Conservation (phyloP, 2,888 invertebrate genomes). For the Calameuta filiformis region DNA sequence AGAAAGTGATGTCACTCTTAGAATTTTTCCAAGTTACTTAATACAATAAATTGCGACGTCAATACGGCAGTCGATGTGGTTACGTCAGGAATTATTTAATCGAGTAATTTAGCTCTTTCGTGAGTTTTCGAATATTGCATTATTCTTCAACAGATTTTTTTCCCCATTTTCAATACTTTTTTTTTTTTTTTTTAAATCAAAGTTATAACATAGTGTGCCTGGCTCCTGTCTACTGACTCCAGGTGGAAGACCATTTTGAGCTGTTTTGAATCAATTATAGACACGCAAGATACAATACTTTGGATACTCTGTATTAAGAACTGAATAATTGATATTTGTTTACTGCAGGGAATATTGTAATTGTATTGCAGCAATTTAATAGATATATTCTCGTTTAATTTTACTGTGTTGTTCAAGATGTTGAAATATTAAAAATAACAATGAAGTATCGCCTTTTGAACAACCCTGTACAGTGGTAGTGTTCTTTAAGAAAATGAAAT, state of each 20-base stretch:
- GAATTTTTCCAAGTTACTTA: not conserved
- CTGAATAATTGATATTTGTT: not conserved
- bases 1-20: not conserved
- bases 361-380: not conserved
- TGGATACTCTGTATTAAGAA: not conserved
- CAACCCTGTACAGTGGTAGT: too few relatives aligned
- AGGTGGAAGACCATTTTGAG: conserved; percentile 35
- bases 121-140: too few relatives aligned
- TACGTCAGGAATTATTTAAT: not conserved
- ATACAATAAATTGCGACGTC: not conserved
- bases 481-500: not conserved
- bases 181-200: not conserved
- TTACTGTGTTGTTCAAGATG: not conserved
- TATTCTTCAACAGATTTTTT: not conserved
- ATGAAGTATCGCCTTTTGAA: too few relatives aligned
- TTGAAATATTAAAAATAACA: too few relatives aligned
- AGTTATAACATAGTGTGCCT: not conserved
- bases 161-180: not conserved
- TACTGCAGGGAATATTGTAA: not conserved
- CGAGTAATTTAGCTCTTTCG: too few relatives aligned
- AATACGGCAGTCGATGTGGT: not conserved
- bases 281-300: not conserved
- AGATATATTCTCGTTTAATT: not conserved
- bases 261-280: conserved; percentile 5
- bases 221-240: not conserved